Conservation (phyloP, 2,113 vertebrate genomes). For the Raja brachyura region DNA sequence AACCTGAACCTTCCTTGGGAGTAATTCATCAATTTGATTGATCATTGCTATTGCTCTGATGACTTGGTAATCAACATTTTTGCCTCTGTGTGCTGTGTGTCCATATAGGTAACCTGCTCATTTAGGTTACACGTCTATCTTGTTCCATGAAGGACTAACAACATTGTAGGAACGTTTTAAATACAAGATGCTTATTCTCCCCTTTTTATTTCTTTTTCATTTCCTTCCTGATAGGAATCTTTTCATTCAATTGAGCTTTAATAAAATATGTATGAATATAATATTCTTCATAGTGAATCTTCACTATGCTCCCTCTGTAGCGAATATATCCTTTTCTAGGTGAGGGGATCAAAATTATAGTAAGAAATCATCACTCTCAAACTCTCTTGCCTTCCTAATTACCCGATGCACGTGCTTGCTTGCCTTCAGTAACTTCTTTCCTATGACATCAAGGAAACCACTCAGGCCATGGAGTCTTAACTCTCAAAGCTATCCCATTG, state of each 20-base stretch:
- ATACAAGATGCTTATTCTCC: not conserved
- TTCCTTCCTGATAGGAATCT: not conserved
- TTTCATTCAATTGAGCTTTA: not conserved
- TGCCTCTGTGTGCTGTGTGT: not conserved
- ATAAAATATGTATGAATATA: not conserved
- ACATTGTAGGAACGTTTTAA: not conserved
- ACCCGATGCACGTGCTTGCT: too few relatives aligned
- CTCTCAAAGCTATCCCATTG: too few relatives aligned
- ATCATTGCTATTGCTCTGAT: not conserved
- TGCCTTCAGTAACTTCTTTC: too few relatives aligned
- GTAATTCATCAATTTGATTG: not conserved
- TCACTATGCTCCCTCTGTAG: too few relatives aligned
- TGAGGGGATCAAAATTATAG: too few relatives aligned
- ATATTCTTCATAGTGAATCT: not conserved
- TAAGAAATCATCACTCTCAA: too few relatives aligned
- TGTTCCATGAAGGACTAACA: not conserved
- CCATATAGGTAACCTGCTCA: not conserved
- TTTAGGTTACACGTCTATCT: not conserved
- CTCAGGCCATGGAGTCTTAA: too few relatives aligned
- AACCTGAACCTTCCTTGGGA: not conserved
- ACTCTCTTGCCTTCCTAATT: too few relatives aligned
- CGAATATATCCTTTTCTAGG: too few relatives aligned
- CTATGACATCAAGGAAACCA: too few relatives aligned
- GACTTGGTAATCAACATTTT: not conserved
- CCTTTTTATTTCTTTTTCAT: not conserved